These are phyloP conservation scores for Lepidothrix coronata DNA, from an alignment of 2,113 vertebrate genomes.

Conservation along the genomic window DNA sequence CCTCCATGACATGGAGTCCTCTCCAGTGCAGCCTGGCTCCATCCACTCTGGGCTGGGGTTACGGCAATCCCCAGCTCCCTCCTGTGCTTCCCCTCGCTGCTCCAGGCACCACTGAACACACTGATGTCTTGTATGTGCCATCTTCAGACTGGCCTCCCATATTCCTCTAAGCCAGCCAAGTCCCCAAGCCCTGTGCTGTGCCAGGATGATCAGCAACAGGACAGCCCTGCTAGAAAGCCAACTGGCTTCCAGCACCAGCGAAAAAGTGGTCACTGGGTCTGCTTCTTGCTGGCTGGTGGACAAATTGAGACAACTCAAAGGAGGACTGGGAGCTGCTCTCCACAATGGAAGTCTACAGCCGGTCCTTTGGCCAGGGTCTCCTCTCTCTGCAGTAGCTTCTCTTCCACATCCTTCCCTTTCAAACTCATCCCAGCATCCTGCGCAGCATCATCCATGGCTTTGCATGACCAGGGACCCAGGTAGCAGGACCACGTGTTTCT, in stretches of 20 bases:
- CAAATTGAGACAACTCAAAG: not conserved
- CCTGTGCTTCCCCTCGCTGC: not conserved
- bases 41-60: not conserved
- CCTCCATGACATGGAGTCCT: not conserved
- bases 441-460: not conserved
- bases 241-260: not conserved
- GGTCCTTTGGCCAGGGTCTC: not conserved
- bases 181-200: not conserved
- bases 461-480: not conserved
- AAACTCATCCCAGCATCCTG: not conserved
- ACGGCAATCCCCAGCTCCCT: not conserved
- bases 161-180: not conserved
- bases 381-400: not conserved
- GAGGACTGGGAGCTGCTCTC: not conserved
- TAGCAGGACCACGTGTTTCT: fast-evolving
- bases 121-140: not conserved
- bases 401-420: not conserved
- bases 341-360: not conserved
- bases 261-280: not conserved
- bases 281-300: not conserved
- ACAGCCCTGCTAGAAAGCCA: not conserved
- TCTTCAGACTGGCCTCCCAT: not conserved
- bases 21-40: fast-evolving
- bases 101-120: not conserved
- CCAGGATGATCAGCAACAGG: not conserved